phyloP scores from a whole-genome alignment of 2,888 invertebrate genomes.

The Nomada goodeniana region DNA sequence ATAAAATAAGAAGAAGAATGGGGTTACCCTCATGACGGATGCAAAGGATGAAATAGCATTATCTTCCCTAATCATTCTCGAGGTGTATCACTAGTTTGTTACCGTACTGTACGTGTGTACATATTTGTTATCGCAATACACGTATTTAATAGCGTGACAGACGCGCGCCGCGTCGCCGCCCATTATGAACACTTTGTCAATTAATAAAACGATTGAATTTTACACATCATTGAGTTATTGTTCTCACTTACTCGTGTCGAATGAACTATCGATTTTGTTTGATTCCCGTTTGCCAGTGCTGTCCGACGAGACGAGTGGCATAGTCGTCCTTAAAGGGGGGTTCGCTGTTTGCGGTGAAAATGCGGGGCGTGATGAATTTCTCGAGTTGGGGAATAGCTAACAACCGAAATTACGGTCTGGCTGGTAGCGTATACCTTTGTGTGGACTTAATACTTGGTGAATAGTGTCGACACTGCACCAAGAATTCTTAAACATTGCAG shows the following conservation, averaged over 20 bases:
- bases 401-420: neutral
- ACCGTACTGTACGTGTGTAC: constrained; percentile 81
- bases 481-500: too few species aligned
- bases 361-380: neutral
- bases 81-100: constrained; percentile 83
- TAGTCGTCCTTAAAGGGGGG: neutral
- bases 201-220: constrained; percentile 84
- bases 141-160: constrained; percentile 60
- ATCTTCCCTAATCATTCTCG: constrained; percentile 73
- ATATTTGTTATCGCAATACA: constrained; percentile 82
- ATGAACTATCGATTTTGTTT: constrained; percentile 6
- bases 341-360: neutral
- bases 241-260: constrained; percentile 38
- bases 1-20: constrained; percentile 25
- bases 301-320: too few species aligned
- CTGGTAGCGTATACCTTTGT: neutral
- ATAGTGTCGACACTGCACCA: too few species aligned
- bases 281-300: neutral
- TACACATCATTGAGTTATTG: constrained; percentile 69
- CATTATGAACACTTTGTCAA: constrained; percentile 84
- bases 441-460: too few species aligned
- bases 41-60: constrained; percentile 21
- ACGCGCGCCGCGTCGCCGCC: constrained; percentile 77
- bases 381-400: neutral
- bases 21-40: neutral